Evolutionary conservation across 1,140 invertebrate species (phyloP).

Genomic region (Leptoteleia sp.): DNA sequence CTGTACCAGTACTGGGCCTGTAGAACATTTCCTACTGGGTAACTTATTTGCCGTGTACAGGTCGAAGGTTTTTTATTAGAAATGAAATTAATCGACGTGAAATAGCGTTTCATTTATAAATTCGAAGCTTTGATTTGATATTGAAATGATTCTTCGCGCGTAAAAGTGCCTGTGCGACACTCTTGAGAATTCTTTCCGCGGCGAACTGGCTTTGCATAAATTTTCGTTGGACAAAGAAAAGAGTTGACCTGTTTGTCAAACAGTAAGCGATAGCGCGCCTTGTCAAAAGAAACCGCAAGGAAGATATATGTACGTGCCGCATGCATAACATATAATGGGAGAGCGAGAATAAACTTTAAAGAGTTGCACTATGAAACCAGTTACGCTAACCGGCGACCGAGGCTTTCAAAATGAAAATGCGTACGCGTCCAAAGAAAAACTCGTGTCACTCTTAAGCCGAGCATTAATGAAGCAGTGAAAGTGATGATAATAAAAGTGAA

Average conservation of each 20-base stretch:
- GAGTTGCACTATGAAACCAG: conserved; percentile 31
- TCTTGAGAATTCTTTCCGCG: conserved; percentile 2
- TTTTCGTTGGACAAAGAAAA: conserved; percentile 30
- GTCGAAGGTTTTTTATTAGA: too few species aligned
- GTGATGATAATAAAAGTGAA: conserved; percentile 41
- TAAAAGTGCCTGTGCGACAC: too few species aligned
- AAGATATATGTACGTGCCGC: conserved; percentile 33
- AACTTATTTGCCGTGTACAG: too few species aligned
- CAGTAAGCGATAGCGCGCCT: conserved; percentile 31
- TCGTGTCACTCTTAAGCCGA: conserved; percentile 11
- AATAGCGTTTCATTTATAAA: too few species aligned
- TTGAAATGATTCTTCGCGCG: too few species aligned
- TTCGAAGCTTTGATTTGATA: too few species aligned
- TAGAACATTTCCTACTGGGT: too few species aligned
- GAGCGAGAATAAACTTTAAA: conserved; percentile 37
- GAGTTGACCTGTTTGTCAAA: conserved; percentile 44
- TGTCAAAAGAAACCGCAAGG: conserved; percentile 34
- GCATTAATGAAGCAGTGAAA: conserved; percentile 36
- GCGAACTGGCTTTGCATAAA: conserved; percentile 9
- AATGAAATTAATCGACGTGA: too few species aligned
- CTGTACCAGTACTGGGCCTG: too few species aligned
- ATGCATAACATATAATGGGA: conserved; percentile 47
- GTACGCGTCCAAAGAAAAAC: conserved; percentile 8
- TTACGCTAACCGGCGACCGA: conserved; percentile 33
- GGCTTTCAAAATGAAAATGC: conserved; percentile 31